These are phyloP conservation scores for Aspidapion aeneum DNA, from an alignment of 2,888 invertebrate genomes.

Conservation along the genomic window DNA sequence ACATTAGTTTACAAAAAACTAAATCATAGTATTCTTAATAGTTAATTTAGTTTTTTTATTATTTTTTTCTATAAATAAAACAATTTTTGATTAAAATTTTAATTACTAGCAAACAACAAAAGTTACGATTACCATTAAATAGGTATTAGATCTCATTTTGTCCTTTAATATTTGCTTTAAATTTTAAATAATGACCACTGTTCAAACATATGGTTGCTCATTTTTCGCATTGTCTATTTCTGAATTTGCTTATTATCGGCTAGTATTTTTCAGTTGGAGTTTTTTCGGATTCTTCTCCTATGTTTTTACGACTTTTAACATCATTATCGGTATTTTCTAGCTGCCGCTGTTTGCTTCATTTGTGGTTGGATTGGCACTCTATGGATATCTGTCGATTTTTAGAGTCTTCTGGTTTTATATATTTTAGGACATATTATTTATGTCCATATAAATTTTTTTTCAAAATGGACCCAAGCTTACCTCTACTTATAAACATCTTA, in stretches of 20 bases:
- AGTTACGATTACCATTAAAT: too few species aligned
- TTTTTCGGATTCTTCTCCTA: constrained; percentile 34
- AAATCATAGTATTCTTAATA: not conserved
- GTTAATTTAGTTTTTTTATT: not conserved
- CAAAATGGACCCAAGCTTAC: too few species aligned
- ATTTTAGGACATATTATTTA: too few species aligned
- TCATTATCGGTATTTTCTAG: constrained; percentile 36
- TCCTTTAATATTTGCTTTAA: too few species aligned
- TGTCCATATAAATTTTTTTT: too few species aligned
- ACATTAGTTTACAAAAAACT: not conserved
- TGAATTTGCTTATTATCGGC: constrained; percentile 31
- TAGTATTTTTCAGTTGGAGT: constrained; percentile 31
- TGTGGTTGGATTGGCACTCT: constrained; percentile 30
- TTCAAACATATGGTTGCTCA: too few species aligned
- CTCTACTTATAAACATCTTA: too few species aligned
- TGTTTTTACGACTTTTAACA: constrained; percentile 32
- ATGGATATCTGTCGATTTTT: constrained; percentile 13
- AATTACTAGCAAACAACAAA: too few species aligned
- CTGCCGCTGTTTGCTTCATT: constrained; percentile 43
- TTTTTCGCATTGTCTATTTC: constrained; percentile 33
- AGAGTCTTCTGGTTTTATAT: constrained; percentile 29
- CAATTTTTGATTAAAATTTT: too few species aligned
- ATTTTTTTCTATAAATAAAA: too few species aligned
- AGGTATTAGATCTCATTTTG: too few species aligned
- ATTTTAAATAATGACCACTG: too few species aligned